Base-by-base conservation (phyloP, 2,888 invertebrate species). In the Rhingia rostrata region DNA sequence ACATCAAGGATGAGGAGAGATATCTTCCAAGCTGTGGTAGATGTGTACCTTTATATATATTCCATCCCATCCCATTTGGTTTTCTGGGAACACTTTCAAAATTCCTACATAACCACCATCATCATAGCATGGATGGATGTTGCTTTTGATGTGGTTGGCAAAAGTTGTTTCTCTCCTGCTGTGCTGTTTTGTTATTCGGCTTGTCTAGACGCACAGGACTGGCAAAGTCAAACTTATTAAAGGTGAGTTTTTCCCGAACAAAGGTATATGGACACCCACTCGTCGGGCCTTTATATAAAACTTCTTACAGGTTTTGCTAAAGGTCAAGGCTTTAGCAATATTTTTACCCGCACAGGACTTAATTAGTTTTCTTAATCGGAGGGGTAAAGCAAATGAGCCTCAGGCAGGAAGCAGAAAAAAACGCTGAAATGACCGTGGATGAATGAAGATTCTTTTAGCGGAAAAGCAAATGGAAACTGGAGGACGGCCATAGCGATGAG, bases 141-240 rank as follows among this genome's bases (percentile, higher is more conserved):
- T 70, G 61, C 78, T 78, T 82, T 78, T 77, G 82, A 82, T 82
- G 78, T 82, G 82, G 81, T 14, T 12, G 3, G 33, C 49, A 56
- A 73, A 73, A 45, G 73, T 73, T 73, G 37, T 60, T 51, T 72
- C 39, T 37, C 35, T 70, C 47, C 43, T 63, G 54, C 39, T 70
- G 56, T 47, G 69, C 47, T 60, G 61, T 53, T 43, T 32, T 51
- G 22, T 33, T 69, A 12, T 33, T 78, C 22, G 37, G 60, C 35
- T 67, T 49, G 80, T 74, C 80, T 74, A 80, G 80, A 80, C 80
- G 32, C 49, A 49, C 10, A 22, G 56, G 12, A 58, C 72, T 60
- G 45, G 66, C 56, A 69, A 69, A 69, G 69, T 32, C 53, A 32
- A 64, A 78, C 70, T 78, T 72, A 33, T 47, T 32, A 35, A 22